A percentile compares a stretch with the other conserved stretches of the same genome.
Conservation (phyloP, 2,888 invertebrate species). For the Tinea trinotella region DNA sequence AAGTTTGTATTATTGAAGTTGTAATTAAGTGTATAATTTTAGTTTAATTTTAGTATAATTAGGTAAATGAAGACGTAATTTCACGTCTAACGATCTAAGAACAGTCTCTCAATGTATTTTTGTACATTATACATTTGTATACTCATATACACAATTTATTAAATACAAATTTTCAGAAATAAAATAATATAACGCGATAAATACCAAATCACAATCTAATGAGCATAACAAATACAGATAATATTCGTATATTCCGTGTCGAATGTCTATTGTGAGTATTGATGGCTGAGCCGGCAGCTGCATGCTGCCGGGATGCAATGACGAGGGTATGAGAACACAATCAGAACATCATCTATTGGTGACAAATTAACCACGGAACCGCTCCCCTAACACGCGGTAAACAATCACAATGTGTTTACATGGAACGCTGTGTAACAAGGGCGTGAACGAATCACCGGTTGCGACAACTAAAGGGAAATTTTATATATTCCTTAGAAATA, state of each 20-base stretch:
- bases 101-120: no score
- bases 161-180: no score
- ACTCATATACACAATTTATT: no score
- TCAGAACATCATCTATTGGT: conserved; percentile 41
- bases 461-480: not conserved
- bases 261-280: not conserved
- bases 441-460: conserved; percentile 28
- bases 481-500: not conserved
- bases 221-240: not conserved
- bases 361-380: conserved; percentile 55
- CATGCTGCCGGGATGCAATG: conserved; percentile 31
- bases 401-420: conserved; percentile 28
- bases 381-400: conserved; percentile 37
- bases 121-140: no score
- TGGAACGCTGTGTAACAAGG: conserved; percentile 28
- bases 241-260: not conserved
- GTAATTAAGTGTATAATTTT: no score
- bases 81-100: no score
- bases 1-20: no score
- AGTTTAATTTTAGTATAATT: no score
- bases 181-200: no score
- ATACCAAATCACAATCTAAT: not conserved
- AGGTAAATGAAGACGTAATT: no score
- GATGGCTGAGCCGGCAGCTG: conserved; percentile 47
- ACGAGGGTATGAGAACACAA: conserved; percentile 28